Evolutionary conservation across 2,888 invertebrate genomes (phyloP).

Genomic region (Euspilapteryx auroguttella): DNA sequence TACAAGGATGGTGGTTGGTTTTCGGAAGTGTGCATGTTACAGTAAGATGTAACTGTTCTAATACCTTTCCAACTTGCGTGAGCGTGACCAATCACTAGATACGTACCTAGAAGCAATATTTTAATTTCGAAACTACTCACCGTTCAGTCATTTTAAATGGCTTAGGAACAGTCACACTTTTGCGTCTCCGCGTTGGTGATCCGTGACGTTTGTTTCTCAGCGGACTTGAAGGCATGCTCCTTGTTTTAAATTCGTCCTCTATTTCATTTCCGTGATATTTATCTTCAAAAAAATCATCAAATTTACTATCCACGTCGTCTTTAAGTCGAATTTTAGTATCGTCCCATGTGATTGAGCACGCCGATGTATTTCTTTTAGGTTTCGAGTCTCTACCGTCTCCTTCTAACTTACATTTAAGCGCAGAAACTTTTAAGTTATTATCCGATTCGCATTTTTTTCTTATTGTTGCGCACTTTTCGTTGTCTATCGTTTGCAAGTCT

Average conservation of each 20-base stretch:
- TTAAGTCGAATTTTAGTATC: conserved; percentile 30
- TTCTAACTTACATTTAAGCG: background rate
- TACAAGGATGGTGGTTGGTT: too few species aligned
- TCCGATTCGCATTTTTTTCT: conserved; percentile 7
- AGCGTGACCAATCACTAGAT: too few species aligned
- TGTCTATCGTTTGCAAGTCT: conserved; percentile 7
- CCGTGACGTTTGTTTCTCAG: conserved; percentile 27
- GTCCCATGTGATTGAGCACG: conserved; percentile 52
- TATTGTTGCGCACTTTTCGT: conserved; percentile 8
- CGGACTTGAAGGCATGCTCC: conserved; percentile 64
- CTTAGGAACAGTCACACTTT: conserved; percentile 63
- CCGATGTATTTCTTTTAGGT: conserved; percentile 15
- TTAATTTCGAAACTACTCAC: conserved; percentile 44
- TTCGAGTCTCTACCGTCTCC: background rate
- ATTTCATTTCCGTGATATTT: conserved; percentile 14
- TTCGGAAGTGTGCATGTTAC: too few species aligned
- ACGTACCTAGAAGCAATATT: too few species aligned
- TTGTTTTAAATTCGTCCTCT: conserved; percentile 38
- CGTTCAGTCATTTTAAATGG: conserved; percentile 72
- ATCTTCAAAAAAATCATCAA: conserved; percentile 34
- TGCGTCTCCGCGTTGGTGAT: conserved; percentile 22
- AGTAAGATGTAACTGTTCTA: too few species aligned
- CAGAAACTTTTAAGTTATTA: background rate
- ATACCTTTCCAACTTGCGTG: too few species aligned
- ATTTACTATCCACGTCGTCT: conserved; percentile 36